These are phyloP conservation scores for Camelus bactrianus DNA, from an alignment of 2,113 vertebrate genomes.

Conservation along the genomic window DNA sequence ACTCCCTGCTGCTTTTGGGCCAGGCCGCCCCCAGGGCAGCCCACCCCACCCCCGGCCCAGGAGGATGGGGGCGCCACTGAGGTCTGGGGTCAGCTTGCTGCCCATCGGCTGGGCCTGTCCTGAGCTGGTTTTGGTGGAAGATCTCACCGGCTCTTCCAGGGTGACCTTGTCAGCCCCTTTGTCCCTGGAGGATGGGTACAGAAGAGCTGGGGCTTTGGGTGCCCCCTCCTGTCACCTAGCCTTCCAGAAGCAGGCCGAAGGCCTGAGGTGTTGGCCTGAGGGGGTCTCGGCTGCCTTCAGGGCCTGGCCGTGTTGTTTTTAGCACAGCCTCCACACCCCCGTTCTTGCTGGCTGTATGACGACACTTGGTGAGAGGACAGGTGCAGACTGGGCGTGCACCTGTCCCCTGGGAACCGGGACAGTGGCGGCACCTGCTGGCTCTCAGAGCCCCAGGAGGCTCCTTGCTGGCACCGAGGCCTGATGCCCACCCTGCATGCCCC, in stretches of 20 bases:
- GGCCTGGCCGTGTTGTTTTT: constrained; percentile 72
- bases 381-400: constrained; percentile 68
- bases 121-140: background rate
- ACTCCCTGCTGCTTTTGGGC: background rate
- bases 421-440: constrained; percentile 66
- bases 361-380: constrained; percentile 65
- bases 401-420: constrained; percentile 50
- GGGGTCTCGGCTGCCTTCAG: constrained; percentile 36
- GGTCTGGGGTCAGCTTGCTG: background rate
- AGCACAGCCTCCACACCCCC: constrained; percentile 34
- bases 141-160: background rate
- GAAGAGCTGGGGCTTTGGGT: no score
- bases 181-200: background rate
- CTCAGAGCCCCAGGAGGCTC: background rate
- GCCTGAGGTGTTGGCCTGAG: background rate
- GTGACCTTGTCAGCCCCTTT: background rate
- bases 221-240: background rate
- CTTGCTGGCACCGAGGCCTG: background rate
- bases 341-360: constrained; percentile 26
- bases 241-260: background rate
- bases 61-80: background rate
- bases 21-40: accelerated
- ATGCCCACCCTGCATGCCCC: background rate
- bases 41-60: background rate
- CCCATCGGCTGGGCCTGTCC: background rate